These are phyloP conservation scores for Tricholaema leucomelas DNA, from an alignment of 2,113 vertebrate species.

Conservation along the genomic window DNA sequence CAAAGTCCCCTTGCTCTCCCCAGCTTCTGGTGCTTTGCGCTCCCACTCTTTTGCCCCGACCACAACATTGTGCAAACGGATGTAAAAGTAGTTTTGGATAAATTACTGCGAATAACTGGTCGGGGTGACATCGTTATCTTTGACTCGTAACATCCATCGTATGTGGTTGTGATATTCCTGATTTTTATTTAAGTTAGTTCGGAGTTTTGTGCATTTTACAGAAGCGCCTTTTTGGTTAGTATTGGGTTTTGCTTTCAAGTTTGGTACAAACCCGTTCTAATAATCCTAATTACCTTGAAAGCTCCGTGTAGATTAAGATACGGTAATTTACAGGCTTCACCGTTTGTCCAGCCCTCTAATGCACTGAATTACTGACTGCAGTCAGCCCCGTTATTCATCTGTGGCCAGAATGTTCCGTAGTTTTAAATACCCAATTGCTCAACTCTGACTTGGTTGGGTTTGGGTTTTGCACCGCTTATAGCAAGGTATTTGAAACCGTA, in stretches of 20 bases:
- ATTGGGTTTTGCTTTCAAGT: not conserved
- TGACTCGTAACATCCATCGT: accelerated
- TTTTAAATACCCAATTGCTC: not conserved
- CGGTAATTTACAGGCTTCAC: not conserved
- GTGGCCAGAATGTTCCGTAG: not conserved
- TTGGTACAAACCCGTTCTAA: not conserved
- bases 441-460: not conserved
- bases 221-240: accelerated
- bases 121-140: not conserved
- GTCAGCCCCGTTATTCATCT: not conserved
- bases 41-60: not conserved
- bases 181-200: not conserved
- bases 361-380: not conserved
- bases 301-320: not conserved
- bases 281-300: not conserved
- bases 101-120: not conserved
- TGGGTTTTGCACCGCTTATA: not conserved
- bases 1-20: not conserved
- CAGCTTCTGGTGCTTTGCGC: accelerated
- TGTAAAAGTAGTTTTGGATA: not conserved
- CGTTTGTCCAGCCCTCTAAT: not conserved
- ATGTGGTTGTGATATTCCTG: not conserved
- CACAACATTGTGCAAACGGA: accelerated
- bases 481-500: not conserved
- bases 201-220: not conserved